Conservation (phyloP, 2,888 invertebrate genomes). For the Lacanobia oleracea region DNA sequence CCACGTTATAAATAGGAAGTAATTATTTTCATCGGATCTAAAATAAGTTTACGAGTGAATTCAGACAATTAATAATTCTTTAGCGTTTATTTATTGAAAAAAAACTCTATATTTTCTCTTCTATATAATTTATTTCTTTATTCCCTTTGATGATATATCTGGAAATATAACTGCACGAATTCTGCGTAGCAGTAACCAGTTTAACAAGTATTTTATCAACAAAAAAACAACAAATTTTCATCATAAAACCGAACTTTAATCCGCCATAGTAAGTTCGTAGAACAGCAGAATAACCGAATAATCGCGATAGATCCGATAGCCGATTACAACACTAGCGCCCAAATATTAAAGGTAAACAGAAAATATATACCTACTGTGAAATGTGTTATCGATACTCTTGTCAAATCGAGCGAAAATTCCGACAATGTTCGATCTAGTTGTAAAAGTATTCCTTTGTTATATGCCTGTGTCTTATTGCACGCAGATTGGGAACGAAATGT, state of each 20-base stretch:
- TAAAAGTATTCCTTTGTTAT: slow-evolving; percentile 12
- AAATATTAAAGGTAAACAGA: slow-evolving; percentile 36
- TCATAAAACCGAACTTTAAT: neutral
- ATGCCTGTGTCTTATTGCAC: slow-evolving; percentile 37
- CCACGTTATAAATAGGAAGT: neutral
- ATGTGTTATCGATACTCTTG: slow-evolving; percentile 58
- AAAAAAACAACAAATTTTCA: neutral
- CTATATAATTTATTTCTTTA: neutral
- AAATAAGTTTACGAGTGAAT: neutral
- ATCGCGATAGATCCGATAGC: slow-evolving; percentile 30
- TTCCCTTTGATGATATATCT: rapidly evolving
- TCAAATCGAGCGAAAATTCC: slow-evolving; percentile 61
- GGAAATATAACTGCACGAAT: neutral
- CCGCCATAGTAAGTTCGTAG: neutral
- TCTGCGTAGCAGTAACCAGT: neutral
- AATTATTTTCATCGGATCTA: neutral
- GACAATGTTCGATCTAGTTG: slow-evolving; percentile 23
- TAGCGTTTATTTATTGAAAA: neutral
- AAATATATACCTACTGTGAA: slow-evolving; percentile 29
- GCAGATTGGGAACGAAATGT: neutral
- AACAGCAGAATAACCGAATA: slow-evolving; percentile 1
- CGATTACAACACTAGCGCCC: slow-evolving; percentile 47
- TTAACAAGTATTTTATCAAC: neutral
- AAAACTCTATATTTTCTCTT: neutral
- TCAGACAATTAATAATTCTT: neutral